These are phyloP conservation scores for Bradypodion ventrale DNA, from an alignment of 2,797 vertebrate genomes.

Conservation along the genomic window DNA sequence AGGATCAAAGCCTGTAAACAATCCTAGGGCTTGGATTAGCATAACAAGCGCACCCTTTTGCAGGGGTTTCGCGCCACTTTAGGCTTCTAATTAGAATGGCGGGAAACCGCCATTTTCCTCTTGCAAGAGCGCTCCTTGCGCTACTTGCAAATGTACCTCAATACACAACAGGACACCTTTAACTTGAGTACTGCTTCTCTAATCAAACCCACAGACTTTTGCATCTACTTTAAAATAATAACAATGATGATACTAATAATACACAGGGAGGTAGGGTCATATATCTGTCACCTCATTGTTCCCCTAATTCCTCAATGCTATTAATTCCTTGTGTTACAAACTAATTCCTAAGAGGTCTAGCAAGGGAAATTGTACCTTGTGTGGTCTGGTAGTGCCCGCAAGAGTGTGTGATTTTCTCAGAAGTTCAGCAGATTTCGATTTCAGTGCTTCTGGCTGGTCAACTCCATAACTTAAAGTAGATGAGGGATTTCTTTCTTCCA, in stretches of 20 bases:
- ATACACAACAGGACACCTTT: no score
- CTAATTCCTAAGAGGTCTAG: conserved; percentile 24
- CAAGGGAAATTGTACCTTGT: conserved; percentile 42
- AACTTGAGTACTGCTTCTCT: no score
- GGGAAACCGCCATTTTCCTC: no score
- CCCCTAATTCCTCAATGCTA: conserved; percentile 35
- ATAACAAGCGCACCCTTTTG: no score
- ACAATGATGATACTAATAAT: background rate
- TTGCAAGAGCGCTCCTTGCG: no score
- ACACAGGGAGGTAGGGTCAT: background rate
- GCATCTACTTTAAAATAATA: background rate
- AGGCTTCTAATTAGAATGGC: no score
- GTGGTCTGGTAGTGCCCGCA: conserved; percentile 33
- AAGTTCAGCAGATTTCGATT: conserved; percentile 24
- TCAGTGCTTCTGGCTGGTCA: conserved; percentile 25
- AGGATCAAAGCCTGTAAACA: no score
- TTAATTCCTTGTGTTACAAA: conserved; percentile 20
- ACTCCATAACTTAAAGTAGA: conserved; percentile 24
- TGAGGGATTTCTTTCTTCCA: conserved; percentile 38
- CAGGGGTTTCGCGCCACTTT: no score
- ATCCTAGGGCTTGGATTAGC: no score
- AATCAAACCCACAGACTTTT: background rate
- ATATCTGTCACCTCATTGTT: background rate
- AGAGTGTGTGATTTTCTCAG: background rate
- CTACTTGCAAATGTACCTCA: no score